phyloP scores from a whole-genome alignment of 2,113 vertebrate genomes.

The Panthera tigris region DNA sequence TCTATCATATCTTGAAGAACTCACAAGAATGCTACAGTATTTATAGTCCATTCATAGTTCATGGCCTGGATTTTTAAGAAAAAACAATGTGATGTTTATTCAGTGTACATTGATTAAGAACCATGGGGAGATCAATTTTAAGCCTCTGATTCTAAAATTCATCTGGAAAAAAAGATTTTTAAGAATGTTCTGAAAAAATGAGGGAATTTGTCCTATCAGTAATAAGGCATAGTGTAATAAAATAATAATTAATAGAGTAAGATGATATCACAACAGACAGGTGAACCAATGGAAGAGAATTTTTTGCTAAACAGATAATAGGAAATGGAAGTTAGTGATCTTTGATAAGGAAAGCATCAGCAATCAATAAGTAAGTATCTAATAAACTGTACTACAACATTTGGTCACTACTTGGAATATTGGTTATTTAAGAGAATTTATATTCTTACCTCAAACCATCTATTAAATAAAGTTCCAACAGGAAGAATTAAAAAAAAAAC shows the following conservation, averaged over 20 bases:
- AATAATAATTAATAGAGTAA: background rate
- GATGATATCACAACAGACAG: background rate
- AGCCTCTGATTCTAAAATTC: conserved; percentile 26
- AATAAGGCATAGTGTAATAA: background rate
- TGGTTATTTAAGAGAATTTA: background rate
- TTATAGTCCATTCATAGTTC: conserved; percentile 26
- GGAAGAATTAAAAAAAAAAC: background rate
- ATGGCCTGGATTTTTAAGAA: background rate
- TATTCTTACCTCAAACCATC: background rate
- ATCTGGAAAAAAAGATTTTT: conserved; percentile 2
- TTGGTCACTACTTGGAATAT: background rate
- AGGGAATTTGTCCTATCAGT: background rate
- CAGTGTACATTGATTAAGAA: conserved; percentile 36
- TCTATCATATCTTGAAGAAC: conserved; percentile 22
- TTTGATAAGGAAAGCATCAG: background rate
- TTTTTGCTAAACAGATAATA: background rate
- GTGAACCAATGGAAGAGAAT: background rate
- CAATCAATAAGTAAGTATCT: background rate
- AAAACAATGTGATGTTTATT: conserved; percentile 8
- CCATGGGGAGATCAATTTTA: background rate
- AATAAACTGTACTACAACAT: background rate
- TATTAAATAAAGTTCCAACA: conserved; percentile 4
- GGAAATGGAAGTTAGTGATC: background rate
- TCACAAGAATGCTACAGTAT: background rate
- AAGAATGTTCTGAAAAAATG: background rate